phyloP scores from a whole-genome alignment of 2,797 vertebrate genomes.

The Delichon dasypus region DNA sequence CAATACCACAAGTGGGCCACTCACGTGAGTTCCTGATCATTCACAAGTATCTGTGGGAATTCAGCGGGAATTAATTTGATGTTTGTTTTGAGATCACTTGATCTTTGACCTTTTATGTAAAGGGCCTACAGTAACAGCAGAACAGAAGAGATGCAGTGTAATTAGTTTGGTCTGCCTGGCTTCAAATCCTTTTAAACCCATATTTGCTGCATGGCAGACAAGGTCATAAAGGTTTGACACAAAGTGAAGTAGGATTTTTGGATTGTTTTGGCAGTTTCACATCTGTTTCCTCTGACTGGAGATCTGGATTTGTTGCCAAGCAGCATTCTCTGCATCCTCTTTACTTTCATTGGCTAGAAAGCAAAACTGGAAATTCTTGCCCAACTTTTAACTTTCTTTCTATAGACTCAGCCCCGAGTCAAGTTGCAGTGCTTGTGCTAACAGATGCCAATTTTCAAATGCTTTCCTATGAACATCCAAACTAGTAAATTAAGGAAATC shows the following conservation, averaged over 20 bases:
- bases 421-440: not conserved
- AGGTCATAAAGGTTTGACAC: not conserved
- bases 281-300: not conserved
- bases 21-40: not conserved
- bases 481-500: slow-evolving; percentile 35
- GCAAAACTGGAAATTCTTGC: not conserved
- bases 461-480: slow-evolving; percentile 2
- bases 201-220: not conserved
- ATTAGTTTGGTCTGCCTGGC: not conserved
- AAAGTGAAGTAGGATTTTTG: not conserved
- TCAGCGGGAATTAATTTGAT: not conserved
- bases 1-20: not conserved
- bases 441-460: not conserved
- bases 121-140: not conserved
- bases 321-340: not conserved
- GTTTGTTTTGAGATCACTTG: not conserved
- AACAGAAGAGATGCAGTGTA: not conserved
- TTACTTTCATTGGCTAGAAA: not conserved
- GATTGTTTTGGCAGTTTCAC: not conserved
- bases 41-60: not conserved
- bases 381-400: not conserved
- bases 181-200: not conserved
- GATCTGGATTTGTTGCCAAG: not conserved
- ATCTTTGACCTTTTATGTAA: not conserved
- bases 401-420: not conserved